Percentiles rank a stretch among this genome's conserved stretches.
Evolutionary conservation across 2,888 invertebrate species (phyloP).

Genomic region (Lysandra coridon): DNA sequence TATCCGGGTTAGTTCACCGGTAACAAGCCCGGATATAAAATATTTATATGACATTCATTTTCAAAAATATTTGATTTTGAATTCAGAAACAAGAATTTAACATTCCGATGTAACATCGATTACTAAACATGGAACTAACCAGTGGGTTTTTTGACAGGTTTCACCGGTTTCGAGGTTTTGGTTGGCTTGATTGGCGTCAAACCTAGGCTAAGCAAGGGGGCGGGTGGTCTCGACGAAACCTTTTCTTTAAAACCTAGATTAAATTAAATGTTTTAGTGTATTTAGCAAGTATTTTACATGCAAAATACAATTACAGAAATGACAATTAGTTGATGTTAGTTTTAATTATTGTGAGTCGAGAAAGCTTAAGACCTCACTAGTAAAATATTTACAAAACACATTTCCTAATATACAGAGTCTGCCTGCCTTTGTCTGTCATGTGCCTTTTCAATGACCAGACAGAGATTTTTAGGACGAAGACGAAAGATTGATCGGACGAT

Average conservation of each 20-base stretch:
- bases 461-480: too few relatives aligned
- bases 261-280: neutral
- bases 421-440: too few relatives aligned
- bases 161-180: neutral
- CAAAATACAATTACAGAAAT: neutral
- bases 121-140: neutral
- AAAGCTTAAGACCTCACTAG: neutral
- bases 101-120: constrained; percentile 15
- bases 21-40: neutral
- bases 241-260: constrained; percentile 5
- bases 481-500: too few relatives aligned
- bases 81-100: constrained; percentile 20
- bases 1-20: neutral
- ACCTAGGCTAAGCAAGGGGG: constrained; percentile 22
- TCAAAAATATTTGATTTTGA: too few relatives aligned
- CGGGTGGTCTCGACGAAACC: constrained; percentile 1
- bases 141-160: neutral
- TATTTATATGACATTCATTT: too few relatives aligned
- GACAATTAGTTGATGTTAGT: neutral
- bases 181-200: neutral
- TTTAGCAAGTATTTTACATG: neutral
- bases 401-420: too few relatives aligned
- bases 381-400: neutral
- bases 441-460: too few relatives aligned
- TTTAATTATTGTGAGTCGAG: neutral